A percentile compares a stretch with the other conserved stretches of the same genome.
Evolutionary conservation across 2,888 invertebrate species (phyloP).

Genomic region (Meliscaeva auricollis): DNA sequence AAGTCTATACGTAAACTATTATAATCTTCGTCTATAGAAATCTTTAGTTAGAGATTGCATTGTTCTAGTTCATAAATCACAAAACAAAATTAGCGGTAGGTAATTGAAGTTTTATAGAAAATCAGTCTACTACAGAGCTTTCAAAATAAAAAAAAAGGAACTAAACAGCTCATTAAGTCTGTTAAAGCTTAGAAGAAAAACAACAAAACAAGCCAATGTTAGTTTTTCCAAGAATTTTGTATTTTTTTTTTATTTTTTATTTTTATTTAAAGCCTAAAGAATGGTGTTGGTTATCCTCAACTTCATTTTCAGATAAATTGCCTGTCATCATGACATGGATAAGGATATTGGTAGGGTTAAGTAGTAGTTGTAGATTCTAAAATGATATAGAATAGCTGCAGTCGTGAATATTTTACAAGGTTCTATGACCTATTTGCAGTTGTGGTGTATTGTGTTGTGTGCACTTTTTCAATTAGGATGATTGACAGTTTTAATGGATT

Average conservation of each 20-base stretch:
- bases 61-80: slow-evolving; percentile 60
- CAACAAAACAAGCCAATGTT: not conserved
- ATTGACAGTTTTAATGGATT: slow-evolving; percentile 68
- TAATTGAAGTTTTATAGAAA: slow-evolving; percentile 53
- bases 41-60: slow-evolving; percentile 47
- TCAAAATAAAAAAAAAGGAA: slow-evolving; percentile 2
- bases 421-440: slow-evolving; percentile 67
- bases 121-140: slow-evolving; percentile 9
- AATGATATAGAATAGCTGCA: slow-evolving; percentile 44
- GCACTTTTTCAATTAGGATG: slow-evolving; percentile 66
- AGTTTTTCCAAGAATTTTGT: slow-evolving; percentile 5
- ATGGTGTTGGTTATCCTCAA: slow-evolving; percentile 37
- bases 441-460: slow-evolving; percentile 17
- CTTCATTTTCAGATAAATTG: slow-evolving; percentile 65
- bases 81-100: slow-evolving; percentile 33
- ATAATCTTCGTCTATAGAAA: not conserved
- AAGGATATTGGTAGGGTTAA: slow-evolving; percentile 40
- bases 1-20: not conserved
- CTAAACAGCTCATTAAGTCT: slow-evolving; percentile 4
- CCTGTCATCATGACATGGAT: slow-evolving; percentile 66
- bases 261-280: slow-evolving; percentile 4
- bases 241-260: too few species aligned
- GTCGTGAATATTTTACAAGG: slow-evolving; percentile 68
- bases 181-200: not conserved
- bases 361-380: slow-evolving; percentile 11